phyloP scores from a whole-genome alignment of 2,888 invertebrate species.

The Drosophila paracracens region DNA sequence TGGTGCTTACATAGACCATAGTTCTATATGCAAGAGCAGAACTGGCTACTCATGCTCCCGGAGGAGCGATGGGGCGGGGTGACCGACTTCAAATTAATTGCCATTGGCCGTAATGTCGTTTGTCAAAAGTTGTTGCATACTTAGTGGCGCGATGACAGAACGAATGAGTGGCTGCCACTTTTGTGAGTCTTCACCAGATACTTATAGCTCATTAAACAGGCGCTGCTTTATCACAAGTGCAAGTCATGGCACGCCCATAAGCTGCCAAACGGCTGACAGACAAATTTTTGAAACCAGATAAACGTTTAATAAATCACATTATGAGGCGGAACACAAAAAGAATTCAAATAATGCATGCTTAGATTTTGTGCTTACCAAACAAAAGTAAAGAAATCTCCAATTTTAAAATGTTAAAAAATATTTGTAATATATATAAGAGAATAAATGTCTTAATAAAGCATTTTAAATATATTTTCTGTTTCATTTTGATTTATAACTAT shows the following conservation, averaged over 20 bases:
- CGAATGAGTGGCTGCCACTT: constrained; percentile 44
- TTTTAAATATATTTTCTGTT: not conserved
- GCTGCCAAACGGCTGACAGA: constrained; percentile 52
- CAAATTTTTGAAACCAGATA: constrained; percentile 51
- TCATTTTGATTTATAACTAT: not conserved
- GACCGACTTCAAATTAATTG: constrained; percentile 65
- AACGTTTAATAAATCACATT: constrained; percentile 62
- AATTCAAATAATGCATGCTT: not conserved
- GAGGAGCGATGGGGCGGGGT: not conserved
- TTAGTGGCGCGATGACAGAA: constrained; percentile 50
- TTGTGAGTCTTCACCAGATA: constrained; percentile 55
- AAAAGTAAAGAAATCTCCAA: not conserved
- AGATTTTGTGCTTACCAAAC: not conserved
- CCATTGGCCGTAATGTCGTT: constrained; percentile 64
- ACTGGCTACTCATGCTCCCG: constrained; percentile 52
- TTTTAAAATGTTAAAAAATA: not conserved
- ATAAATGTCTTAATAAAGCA: not conserved
- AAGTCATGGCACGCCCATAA: constrained; percentile 72
- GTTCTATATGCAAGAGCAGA: constrained; percentile 4
- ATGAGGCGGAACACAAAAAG: constrained; percentile 25
- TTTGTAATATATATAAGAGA: not conserved
- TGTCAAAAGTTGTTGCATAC: constrained; percentile 77
- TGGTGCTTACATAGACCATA: constrained; percentile 22
- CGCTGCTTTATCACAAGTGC: constrained; percentile 22
- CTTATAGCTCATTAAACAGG: constrained; percentile 76